Conservation (phyloP, 2,888 invertebrate species). For the Hedychridium roseum region DNA sequence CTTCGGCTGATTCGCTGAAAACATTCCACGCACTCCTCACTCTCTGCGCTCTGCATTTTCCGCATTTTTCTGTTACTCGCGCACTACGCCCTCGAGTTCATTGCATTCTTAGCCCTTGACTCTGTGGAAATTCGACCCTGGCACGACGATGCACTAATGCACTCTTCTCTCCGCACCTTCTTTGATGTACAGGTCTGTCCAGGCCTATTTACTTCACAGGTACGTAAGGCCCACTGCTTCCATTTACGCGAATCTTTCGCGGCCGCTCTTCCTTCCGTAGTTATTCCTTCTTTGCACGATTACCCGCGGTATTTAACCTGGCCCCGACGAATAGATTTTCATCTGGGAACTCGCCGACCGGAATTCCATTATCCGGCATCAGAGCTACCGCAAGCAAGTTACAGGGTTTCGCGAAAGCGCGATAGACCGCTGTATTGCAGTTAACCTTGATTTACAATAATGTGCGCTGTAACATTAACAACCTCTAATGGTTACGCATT, state of each 20-base stretch:
- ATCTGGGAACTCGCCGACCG: too few relatives aligned
- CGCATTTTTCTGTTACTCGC: too few relatives aligned
- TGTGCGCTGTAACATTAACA: constrained; percentile 52
- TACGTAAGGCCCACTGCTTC: constrained; percentile 30
- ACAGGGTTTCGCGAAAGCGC: constrained; percentile 46
- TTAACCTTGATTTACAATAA: constrained; percentile 58
- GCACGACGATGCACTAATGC: constrained; percentile 45
- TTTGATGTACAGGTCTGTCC: constrained; percentile 41
- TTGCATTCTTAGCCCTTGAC: too few relatives aligned
- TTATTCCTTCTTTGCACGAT: too few relatives aligned
- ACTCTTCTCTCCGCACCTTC: constrained; percentile 45
- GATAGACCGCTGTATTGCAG: constrained; percentile 46
- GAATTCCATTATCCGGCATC: constrained; percentile 47
- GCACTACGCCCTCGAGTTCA: too few relatives aligned
- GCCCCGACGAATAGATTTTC: too few relatives aligned
- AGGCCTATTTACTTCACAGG: constrained; percentile 48
- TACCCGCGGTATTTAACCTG: too few relatives aligned
- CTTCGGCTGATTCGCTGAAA: too few relatives aligned
- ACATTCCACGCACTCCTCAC: too few relatives aligned
- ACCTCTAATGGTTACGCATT: constrained; percentile 55
- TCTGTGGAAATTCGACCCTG: constrained; percentile 20
- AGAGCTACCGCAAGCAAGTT: constrained; percentile 43
- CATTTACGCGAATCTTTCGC: too few relatives aligned
- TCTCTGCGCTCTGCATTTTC: too few relatives aligned
- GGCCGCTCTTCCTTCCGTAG: too few relatives aligned